phyloP scores from a whole-genome alignment of 2,113 vertebrate species.

The Copsychus sechellarum region DNA sequence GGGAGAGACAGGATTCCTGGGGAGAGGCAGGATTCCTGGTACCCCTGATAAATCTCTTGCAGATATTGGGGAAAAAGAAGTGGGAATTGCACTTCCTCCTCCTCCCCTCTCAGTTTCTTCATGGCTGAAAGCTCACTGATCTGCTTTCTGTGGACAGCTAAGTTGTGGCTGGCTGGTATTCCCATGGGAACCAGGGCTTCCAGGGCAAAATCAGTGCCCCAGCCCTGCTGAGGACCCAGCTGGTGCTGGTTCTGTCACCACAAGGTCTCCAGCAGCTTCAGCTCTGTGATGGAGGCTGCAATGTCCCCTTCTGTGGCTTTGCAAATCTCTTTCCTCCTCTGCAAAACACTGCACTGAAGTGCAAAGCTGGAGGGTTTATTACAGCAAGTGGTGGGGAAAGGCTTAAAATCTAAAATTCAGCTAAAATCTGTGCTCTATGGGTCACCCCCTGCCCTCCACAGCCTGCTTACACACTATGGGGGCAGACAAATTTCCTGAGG shows the following conservation, averaged over 20 bases:
- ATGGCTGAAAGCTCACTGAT: neutral
- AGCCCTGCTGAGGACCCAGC: neutral
- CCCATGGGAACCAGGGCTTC: neutral
- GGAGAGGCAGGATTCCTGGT: neutral
- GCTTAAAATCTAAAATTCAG: neutral
- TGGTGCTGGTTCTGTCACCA: neutral
- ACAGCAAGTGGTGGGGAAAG: neutral
- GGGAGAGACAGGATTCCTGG: too few species aligned
- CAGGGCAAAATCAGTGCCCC: neutral
- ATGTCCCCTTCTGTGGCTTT: neutral
- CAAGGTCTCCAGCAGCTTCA: neutral
- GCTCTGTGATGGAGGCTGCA: neutral
- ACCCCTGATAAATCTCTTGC: neutral
- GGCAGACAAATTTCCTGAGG: neutral
- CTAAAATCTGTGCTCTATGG: neutral
- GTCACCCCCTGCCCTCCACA: neutral
- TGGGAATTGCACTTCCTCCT: neutral
- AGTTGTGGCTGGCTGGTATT: neutral
- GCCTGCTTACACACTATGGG: neutral
- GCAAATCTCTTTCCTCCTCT: neutral
- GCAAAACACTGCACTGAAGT: neutral
- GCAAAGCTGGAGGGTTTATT: neutral
- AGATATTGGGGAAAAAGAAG: neutral
- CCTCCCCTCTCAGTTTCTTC: neutral
- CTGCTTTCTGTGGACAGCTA: neutral